phyloP scores from a whole-genome alignment of 30 jellyfish, hydroid and myxozoan species.

The Rhopilema esculentum region DNA sequence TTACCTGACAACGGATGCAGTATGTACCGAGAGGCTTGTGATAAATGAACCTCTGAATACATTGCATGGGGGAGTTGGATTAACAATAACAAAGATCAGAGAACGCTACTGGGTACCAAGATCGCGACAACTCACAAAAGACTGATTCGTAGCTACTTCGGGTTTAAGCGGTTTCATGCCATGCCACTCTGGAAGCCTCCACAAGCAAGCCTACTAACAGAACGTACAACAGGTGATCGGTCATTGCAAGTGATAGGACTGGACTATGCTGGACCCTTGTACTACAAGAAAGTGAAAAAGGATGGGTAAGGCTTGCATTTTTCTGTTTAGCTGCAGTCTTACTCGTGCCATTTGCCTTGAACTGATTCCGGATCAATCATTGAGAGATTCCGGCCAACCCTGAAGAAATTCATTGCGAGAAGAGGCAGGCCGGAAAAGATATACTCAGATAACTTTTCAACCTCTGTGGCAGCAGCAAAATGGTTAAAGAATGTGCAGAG shows the following conservation, averaged over 20 bases:
- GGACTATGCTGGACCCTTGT: conserved; percentile 75
- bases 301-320: conserved; percentile 67
- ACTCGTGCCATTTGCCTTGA: too few species aligned
- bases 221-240: conserved; percentile 53
- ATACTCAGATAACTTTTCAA: conserved; percentile 69
- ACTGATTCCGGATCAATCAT: conserved; percentile 62
- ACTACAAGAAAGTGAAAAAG: conserved; percentile 30
- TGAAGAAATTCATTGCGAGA: conserved; percentile 62
- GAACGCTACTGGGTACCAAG: conserved; percentile 72
- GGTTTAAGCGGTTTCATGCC: conserved; percentile 72
- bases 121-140: conserved; percentile 58
- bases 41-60: too few species aligned
- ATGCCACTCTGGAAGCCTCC: conserved; percentile 54
- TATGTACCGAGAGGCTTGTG: conserved; percentile 54
- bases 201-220: conserved; percentile 63
- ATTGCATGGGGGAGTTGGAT: conserved; percentile 77
- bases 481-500: conserved; percentile 56
- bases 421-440: conserved; percentile 72
- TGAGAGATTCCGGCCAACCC: conserved; percentile 58
- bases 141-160: conserved; percentile 36
- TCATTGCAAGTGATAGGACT: conserved; percentile 63
- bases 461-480: conserved; percentile 69
- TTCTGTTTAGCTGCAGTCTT: conserved; percentile 81
- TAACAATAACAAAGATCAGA: conserved; percentile 54
- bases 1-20: conserved; percentile 36